A percentile compares a stretch with the other conserved stretches of the same genome.
Conservation (phyloP, 2,888 invertebrate species). For the Emmelina monodactyla region DNA sequence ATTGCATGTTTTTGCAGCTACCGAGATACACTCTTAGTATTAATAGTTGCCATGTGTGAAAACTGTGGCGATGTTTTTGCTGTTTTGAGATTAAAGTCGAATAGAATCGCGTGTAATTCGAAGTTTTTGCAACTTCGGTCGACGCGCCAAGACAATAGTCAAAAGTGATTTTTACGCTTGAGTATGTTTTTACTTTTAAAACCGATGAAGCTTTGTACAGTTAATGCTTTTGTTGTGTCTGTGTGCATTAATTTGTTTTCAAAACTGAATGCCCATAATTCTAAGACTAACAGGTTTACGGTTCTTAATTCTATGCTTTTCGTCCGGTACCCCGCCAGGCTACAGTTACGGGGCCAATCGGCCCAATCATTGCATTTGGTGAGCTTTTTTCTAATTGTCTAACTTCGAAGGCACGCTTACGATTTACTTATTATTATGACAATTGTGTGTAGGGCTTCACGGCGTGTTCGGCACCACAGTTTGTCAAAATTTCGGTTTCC, state of each 20-base stretch:
- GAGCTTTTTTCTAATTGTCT: slow-evolving; percentile 39
- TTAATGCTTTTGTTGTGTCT: slow-evolving; percentile 9
- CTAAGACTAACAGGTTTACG: slow-evolving; percentile 27
- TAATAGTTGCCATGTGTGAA: no score
- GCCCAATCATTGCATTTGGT: slow-evolving; percentile 58
- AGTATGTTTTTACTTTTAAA: neutral
- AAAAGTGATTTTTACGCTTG: slow-evolving; percentile 7
- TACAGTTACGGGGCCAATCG: slow-evolving; percentile 46
- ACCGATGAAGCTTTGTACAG: slow-evolving; percentile 9
- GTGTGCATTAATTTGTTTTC: slow-evolving; percentile 17
- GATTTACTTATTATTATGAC: slow-evolving; percentile 22
- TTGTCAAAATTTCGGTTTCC: slow-evolving; percentile 62
- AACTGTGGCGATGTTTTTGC: no score
- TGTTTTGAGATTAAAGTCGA: no score
- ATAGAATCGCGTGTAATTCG: no score
- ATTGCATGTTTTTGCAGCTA: slow-evolving; percentile 28
- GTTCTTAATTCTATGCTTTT: slow-evolving; percentile 29
- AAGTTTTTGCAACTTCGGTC: no score
- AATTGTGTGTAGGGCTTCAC: slow-evolving; percentile 31
- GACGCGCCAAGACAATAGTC: slow-evolving; percentile 7
- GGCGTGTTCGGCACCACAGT: slow-evolving; percentile 49
- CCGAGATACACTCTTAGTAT: slow-evolving; percentile 24
- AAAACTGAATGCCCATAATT: slow-evolving; percentile 3
- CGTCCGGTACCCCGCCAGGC: slow-evolving; percentile 41
- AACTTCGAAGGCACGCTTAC: slow-evolving; percentile 58